Evolutionary conservation across 2,113 vertebrate genomes (phyloP), one percentile per base, ranked within the genome.

Genomic region (Glareola pratincola): DNA sequence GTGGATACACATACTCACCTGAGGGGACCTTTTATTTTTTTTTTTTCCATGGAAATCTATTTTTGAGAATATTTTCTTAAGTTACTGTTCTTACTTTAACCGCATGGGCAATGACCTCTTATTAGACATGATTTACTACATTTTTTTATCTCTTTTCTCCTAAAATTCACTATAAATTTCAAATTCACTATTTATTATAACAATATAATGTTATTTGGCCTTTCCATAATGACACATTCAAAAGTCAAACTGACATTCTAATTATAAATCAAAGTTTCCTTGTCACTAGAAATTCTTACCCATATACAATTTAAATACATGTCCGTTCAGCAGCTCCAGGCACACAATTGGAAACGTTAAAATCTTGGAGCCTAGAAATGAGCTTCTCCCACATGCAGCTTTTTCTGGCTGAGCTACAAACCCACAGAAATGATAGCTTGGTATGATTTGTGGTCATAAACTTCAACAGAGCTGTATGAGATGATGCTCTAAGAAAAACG

Each of bases 331-430:
- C 37, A 89, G 45, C 71, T 93, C 30, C 59, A 85, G 75, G 90
- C 59, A 88, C 66, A 88, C 27, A 73, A 76, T 4, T 77, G 72
- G 41, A 85, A 93, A 90, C 63, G 79, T 77, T 94, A 87, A 77
- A 88, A 91, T 71, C 50, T 53, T 82, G 67, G 24, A 90, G 53
- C 72, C 41, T 57, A 85, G 63, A 90, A 92, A 87, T 39, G 11
- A 93, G 69, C 47, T 88, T 96, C 78, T 93, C 85, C 78, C 78
- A 95, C 76, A 34, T 29, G 47, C 67, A 96, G 67, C 78, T 92
- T 95, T 96, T 96, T 80, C 78, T 96, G 90, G 96, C 85, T 80
- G 47, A 93, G 75, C 24, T 92, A 86, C 82, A 96, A 95, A 80
- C 82, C 78, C 92, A 79, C 92, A 88, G 78, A 90, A 93, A 88